Conservation (phyloP, 1,140 invertebrate species). For the Philopotamus ludificatus region DNA sequence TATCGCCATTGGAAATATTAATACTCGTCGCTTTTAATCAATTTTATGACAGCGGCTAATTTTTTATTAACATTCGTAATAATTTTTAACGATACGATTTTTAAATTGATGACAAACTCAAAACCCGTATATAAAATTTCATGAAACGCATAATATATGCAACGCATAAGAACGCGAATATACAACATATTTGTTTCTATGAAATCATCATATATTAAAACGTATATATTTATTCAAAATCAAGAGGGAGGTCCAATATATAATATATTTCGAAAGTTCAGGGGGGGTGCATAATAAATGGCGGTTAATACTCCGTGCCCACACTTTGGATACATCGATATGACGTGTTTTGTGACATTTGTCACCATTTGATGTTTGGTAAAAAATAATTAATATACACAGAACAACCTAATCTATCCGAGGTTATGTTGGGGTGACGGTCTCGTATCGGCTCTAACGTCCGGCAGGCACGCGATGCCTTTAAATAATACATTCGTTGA, state of each 20-base stretch:
- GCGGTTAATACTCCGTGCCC: too few species aligned
- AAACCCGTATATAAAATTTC: too few species aligned
- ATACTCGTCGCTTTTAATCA: constrained; percentile 40
- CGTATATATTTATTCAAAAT: too few species aligned
- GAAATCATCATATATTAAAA: too few species aligned
- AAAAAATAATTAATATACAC: constrained; percentile 21
- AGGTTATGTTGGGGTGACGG: constrained; percentile 18
- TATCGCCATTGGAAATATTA: constrained; percentile 40
- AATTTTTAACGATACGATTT: too few species aligned
- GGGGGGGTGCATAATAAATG: too few species aligned
- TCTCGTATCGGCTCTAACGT: constrained; percentile 1
- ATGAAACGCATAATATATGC: too few species aligned
- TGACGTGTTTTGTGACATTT: constrained; percentile 27
- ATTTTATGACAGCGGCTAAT: constrained; percentile 38
- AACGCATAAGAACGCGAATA: too few species aligned
- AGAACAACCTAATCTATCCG: constrained; percentile 22
- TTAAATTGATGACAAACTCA: too few species aligned
- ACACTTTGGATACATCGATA: constrained; percentile 15
- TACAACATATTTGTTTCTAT: too few species aligned
- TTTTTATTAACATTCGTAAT: constrained; percentile 17
- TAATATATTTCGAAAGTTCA: too few species aligned
- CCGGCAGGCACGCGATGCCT: constrained; percentile 11
- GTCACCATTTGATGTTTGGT: constrained; percentile 19
- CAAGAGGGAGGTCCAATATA: too few species aligned
- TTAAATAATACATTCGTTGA: neutral